These are phyloP conservation scores for Drosophila arawakana DNA, from an alignment of 1,140 invertebrate species.

Conservation along the genomic window DNA sequence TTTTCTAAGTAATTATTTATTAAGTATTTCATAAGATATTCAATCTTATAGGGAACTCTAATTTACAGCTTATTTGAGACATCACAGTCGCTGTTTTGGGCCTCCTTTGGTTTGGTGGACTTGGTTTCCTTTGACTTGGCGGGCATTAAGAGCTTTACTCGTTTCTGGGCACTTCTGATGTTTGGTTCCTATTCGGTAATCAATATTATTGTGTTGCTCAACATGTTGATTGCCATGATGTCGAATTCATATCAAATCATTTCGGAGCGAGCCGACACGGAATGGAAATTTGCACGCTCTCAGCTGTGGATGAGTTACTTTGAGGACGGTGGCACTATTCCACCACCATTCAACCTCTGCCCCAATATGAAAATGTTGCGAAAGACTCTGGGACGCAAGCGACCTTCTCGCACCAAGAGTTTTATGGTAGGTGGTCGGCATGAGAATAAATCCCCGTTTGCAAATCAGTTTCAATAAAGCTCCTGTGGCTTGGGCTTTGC, in stretches of 20 bases:
- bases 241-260: slow-evolving; percentile 97
- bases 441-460: slow-evolving; percentile 56
- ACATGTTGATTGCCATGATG: slow-evolving; percentile 99
- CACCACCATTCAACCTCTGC: slow-evolving; percentile 95
- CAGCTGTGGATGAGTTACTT: slow-evolving; percentile 97
- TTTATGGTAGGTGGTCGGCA: slow-evolving; percentile 86
- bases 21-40: neutral
- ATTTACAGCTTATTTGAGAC: slow-evolving; percentile 94
- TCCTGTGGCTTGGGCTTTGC: slow-evolving; percentile 58
- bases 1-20: slow-evolving; percentile 90
- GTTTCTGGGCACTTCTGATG: slow-evolving; percentile 94
- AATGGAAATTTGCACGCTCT: slow-evolving; percentile 96
- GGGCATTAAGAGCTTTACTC: slow-evolving; percentile 94
- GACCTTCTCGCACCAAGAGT: slow-evolving; percentile 85
- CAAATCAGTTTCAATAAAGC: slow-evolving; percentile 76
- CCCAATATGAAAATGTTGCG: slow-evolving; percentile 88
- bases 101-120: slow-evolving; percentile 96
- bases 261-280: slow-evolving; percentile 93
- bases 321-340: slow-evolving; percentile 93
- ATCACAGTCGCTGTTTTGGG: slow-evolving; percentile 97
- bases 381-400: slow-evolving; percentile 83
- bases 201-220: slow-evolving; percentile 95
- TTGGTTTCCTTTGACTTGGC: slow-evolving; percentile 93
- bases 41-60: slow-evolving; percentile 15
- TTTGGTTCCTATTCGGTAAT: slow-evolving; percentile 96